These are phyloP conservation scores for Sturmia bella DNA, from an alignment of 2,888 invertebrate genomes.

Conservation along the genomic window DNA sequence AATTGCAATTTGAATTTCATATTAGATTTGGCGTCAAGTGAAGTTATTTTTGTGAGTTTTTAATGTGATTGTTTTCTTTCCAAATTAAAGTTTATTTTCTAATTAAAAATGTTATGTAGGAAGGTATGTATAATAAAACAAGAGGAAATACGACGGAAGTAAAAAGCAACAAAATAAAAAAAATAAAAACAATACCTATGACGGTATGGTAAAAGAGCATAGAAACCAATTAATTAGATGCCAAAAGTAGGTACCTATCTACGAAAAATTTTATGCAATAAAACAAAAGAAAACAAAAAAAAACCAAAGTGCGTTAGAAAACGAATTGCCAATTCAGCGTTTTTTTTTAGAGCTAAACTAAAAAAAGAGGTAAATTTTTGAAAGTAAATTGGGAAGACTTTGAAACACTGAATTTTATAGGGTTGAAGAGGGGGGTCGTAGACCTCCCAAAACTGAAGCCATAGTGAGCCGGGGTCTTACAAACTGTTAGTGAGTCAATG, in stretches of 20 bases:
- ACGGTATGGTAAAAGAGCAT: not conserved
- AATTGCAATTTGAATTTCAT: conserved; percentile 26
- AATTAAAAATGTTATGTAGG: no score
- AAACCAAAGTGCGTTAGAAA: not conserved
- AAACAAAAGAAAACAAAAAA: not conserved
- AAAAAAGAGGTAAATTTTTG: no score
- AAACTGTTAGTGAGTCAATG: no score
- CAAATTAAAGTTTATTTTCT: not conserved
- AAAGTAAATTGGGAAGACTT: no score
- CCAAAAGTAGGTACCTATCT: conserved; percentile 21
- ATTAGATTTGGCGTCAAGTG: not conserved
- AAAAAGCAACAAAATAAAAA: conserved; percentile 1
- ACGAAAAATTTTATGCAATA: conserved; percentile 4
- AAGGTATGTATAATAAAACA: conserved; percentile 23
- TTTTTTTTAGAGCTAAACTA: no score
- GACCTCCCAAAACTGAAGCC: no score
- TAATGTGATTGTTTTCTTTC: conserved; percentile 7
- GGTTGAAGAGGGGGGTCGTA: no score
- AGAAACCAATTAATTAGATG: conserved; percentile 26
- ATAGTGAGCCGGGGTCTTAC: no score
- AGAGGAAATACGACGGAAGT: conserved; percentile 49
- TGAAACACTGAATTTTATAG: no score
- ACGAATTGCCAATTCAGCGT: not conserved
- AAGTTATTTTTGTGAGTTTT: conserved; percentile 8
- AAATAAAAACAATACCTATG: not conserved